These are phyloP conservation scores for Cotesia congregata DNA, from an alignment of 2,888 invertebrate species.

Conservation along the genomic window DNA sequence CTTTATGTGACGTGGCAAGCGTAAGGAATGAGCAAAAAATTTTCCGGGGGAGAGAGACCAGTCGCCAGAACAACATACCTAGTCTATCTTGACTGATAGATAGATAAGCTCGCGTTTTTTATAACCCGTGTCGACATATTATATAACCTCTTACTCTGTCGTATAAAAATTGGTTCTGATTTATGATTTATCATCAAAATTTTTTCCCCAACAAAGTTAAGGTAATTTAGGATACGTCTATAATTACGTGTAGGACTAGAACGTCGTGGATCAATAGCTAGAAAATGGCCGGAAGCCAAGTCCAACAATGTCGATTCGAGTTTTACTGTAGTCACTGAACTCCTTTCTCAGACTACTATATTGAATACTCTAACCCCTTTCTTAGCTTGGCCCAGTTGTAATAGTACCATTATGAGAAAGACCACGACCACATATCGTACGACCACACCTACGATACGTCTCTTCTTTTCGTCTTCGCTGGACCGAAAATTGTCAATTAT, in stretches of 20 bases:
- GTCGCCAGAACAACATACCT: constrained; percentile 20
- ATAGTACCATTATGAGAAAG: constrained; percentile 39
- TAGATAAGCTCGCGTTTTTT: constrained; percentile 24
- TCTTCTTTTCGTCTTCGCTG: constrained; percentile 24
- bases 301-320: constrained; percentile 68
- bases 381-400: constrained; percentile 61
- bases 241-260: constrained; percentile 64
- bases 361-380: constrained; percentile 53
- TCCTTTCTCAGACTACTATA: constrained; percentile 42
- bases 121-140: neutral
- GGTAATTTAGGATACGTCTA: constrained; percentile 61
- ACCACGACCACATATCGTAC: constrained; percentile 39
- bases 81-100: constrained; percentile 8
- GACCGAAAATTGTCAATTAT: constrained; percentile 31
- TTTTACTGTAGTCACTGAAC: constrained; percentile 66
- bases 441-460: constrained; percentile 37
- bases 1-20: constrained; percentile 1
- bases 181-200: neutral
- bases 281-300: constrained; percentile 69
- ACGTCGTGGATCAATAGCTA: constrained; percentile 67
- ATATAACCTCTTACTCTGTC: neutral
- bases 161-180: neutral
- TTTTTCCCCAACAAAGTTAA: neutral
- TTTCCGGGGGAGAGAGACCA: constrained; percentile 19
- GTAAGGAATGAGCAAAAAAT: constrained; percentile 25